These are phyloP conservation scores for Hypsopygia costalis DNA, from an alignment of 2,888 invertebrate genomes.

Conservation along the genomic window DNA sequence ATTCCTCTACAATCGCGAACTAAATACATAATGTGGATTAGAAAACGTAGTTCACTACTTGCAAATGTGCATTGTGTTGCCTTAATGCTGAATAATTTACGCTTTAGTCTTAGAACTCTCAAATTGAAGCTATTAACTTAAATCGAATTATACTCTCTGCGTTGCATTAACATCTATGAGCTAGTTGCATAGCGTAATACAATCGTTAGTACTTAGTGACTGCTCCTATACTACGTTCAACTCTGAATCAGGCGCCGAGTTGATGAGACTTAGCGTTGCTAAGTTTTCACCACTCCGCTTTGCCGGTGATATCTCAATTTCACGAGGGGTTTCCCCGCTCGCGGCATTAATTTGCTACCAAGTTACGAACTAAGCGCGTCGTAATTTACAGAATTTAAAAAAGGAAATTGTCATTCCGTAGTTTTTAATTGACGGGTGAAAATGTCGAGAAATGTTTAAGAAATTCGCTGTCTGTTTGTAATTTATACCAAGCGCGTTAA, in stretches of 20 bases:
- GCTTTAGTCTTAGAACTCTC: no score
- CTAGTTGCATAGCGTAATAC: slow-evolving; percentile 1
- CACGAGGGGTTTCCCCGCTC: slow-evolving; percentile 57
- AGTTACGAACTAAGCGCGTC: slow-evolving; percentile 39
- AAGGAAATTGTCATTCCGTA: background rate
- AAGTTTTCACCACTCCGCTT: slow-evolving; percentile 67
- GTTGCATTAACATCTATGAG: slow-evolving; percentile 5
- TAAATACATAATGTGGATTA: no score
- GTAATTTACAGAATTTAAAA: slow-evolving; percentile 16
- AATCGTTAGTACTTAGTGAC: slow-evolving; percentile 8
- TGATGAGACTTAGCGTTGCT: slow-evolving; percentile 69
- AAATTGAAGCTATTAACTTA: no score
- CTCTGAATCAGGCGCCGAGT: slow-evolving; percentile 43
- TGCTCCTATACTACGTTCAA: slow-evolving; percentile 23
- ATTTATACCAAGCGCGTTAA: slow-evolving; percentile 41
- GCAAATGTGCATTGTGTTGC: no score
- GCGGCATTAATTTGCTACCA: slow-evolving; percentile 52
- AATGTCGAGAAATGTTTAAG: slow-evolving; percentile 9
- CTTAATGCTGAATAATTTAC: no score
- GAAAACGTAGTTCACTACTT: no score
- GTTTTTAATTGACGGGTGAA: background rate
- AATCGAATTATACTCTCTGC: slow-evolving; percentile 8
- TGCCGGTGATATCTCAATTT: slow-evolving; percentile 62
- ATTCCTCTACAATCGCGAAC: no score
- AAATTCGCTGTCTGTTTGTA: slow-evolving; percentile 26